Evolutionary conservation across 2,113 vertebrate genomes (phyloP).

Genomic region (Phycodurus eques): DNA sequence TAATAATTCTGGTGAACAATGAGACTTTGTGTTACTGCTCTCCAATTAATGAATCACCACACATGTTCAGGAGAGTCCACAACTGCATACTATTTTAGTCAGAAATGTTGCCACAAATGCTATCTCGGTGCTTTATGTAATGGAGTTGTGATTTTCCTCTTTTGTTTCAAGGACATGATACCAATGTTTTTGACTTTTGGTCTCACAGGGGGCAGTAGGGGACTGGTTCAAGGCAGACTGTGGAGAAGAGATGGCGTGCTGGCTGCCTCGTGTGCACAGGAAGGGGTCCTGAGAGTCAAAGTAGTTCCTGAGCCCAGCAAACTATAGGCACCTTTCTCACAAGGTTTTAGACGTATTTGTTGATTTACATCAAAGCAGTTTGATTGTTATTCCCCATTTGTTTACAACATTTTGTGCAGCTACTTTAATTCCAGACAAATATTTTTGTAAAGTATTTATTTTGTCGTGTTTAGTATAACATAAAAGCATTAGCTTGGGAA

Average conservation of each 20-base stretch:
- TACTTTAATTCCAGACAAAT: background rate
- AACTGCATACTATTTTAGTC: background rate
- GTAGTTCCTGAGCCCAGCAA: conserved; percentile 69
- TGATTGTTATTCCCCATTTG: background rate
- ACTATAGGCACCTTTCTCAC: conserved; percentile 62
- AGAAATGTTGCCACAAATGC: background rate
- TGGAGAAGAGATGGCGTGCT: conserved; percentile 89
- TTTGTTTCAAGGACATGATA: background rate
- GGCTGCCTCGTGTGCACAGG: conserved; percentile 87
- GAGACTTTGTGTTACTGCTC: no score
- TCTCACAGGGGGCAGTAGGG: conserved; percentile 81
- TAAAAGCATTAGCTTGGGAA: no score
- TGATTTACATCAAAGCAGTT: background rate
- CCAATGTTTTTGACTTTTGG: conserved; percentile 8
- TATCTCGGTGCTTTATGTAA: background rate
- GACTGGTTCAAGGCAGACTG: conserved; percentile 84
- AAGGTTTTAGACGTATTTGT: background rate
- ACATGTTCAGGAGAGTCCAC: no score
- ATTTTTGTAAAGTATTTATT: background rate
- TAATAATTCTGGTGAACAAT: background rate
- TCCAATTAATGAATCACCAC: no score
- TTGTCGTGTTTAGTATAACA: no score
- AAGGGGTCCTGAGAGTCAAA: conserved; percentile 83
- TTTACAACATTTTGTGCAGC: background rate
- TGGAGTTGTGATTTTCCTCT: background rate